Base-by-base conservation (phyloP, 2,797 vertebrate genomes). In the Jordanella pulchra region DNA sequence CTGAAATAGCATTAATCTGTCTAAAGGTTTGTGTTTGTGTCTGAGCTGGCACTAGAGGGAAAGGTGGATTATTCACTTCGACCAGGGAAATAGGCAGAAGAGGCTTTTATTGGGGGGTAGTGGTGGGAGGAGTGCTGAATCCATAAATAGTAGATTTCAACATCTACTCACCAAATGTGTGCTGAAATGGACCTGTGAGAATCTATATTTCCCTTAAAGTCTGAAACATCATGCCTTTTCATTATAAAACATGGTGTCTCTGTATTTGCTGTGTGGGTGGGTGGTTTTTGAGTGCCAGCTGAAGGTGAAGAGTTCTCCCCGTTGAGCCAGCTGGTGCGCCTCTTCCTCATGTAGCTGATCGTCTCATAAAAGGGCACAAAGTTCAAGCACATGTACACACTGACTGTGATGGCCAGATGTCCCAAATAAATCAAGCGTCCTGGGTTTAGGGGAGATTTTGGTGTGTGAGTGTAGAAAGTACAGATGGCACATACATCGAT, bases 31-130 rank as follows among this genome's bases (percentile, higher is more conserved):
- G 30, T 72, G 73, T 69, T 53, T 64, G 72, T 60, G 68, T 54
- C 2, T 66, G 17, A 0, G 42, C 66, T 78, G 74, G 76, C 13
- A 25, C 71, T 54, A 77, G 44, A 75, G 76, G 70, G 61, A 67
- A 83, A 87, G 77, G 71, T 83, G 79, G 80, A 86, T 88, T 87
- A 82, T 79, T 87, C 85, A 80, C 67, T 65, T 47, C 51, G 14
- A 70, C 80, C 72, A 75, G 78, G 64, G 67, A 64, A 54, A 69
- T 69, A 76, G 63, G 75, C 51, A 77, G 84, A 55, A 70, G 56
- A 74, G 74, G 83, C 28, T 39, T 73, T 47, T 5, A 65, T 69
- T 63, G 39, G 72, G 60, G 65, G 48, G 12, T 48, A 25, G 71
- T 15, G 35, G 63, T 15, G 3, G 75, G 79, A 68, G 55, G 69